phyloP scores from a whole-genome alignment of 2,113 vertebrate species.

The Pantherophis guttatus region DNA sequence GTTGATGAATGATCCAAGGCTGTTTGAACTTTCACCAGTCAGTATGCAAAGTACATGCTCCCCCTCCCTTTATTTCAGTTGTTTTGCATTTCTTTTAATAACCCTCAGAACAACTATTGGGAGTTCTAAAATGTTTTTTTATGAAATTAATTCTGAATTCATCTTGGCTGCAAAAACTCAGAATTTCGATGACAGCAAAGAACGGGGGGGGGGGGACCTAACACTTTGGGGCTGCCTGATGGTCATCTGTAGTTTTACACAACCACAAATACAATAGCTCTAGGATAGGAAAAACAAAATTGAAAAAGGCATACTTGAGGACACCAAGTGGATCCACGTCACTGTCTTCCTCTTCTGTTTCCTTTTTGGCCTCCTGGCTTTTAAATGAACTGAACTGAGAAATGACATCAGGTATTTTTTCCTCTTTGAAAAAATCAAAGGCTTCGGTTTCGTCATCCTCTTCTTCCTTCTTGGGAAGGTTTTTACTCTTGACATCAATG shows the following conservation, averaged over 20 bases:
- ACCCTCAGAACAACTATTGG: background rate
- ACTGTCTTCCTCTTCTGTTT: conserved; percentile 64
- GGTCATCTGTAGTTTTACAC: background rate
- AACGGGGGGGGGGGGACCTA: background rate
- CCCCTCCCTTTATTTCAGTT: background rate
- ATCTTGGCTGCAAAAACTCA: background rate
- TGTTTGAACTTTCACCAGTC: background rate
- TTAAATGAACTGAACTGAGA: conserved; percentile 22
- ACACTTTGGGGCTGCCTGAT: background rate
- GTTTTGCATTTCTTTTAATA: background rate
- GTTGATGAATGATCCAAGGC: background rate
- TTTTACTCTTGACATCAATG: conserved; percentile 59
- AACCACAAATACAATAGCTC: background rate
- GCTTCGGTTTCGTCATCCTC: conserved; percentile 58
- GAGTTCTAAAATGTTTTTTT: background rate
- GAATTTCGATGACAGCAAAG: background rate
- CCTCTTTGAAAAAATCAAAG: conserved; percentile 78
- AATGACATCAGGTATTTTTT: conserved; percentile 43
- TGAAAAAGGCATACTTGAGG: conserved; percentile 68
- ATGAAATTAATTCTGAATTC: background rate
- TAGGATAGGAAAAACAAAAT: background rate
- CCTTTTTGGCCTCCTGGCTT: background rate
- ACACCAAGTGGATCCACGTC: conserved; percentile 78
- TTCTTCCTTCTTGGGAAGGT: conserved; percentile 51
- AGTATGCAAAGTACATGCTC: background rate